Percentiles rank a stretch among this genome's conserved stretches.
phyloP scores from a whole-genome alignment of 2,888 invertebrate species.

The Opisthograptis luteolata region DNA sequence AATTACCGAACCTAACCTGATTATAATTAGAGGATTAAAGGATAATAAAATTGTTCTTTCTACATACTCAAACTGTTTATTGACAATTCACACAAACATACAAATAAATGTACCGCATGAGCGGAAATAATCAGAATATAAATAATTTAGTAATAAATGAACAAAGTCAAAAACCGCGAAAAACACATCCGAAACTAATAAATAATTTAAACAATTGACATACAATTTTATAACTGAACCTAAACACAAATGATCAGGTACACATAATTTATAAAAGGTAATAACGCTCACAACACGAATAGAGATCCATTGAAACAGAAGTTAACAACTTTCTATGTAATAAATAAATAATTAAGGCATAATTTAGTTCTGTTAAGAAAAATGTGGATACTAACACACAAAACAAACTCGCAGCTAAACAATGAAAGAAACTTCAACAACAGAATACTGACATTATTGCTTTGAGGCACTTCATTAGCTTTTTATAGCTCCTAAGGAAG shows the following conservation, averaged over 20 bases:
- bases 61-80: constrained; percentile 15
- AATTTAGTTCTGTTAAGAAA: too few relatives aligned
- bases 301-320: constrained; percentile 28
- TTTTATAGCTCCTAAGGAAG: too few relatives aligned
- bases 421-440: too few relatives aligned
- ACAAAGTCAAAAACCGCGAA: constrained; percentile 18
- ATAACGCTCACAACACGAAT: constrained; percentile 24
- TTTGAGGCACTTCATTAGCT: too few relatives aligned
- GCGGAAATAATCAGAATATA: constrained; percentile 7
- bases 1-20: too few relatives aligned
- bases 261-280: constrained; percentile 23
- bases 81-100: constrained; percentile 15
- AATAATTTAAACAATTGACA: constrained; percentile 22
- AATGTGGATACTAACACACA: too few relatives aligned
- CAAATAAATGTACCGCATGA: constrained; percentile 10
- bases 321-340: too few relatives aligned
- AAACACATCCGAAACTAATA: constrained; percentile 21
- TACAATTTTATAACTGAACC: neutral
- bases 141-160: constrained; percentile 25
- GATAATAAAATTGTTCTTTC: neutral
- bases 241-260: constrained; percentile 25
- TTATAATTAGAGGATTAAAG: too few relatives aligned
- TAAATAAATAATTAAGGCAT: too few relatives aligned
- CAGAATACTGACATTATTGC: too few relatives aligned
- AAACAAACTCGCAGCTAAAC: too few relatives aligned